These are phyloP conservation scores for Holcopasites calliopsidis DNA, from an alignment of 1,140 invertebrate species.

Conservation along the genomic window DNA sequence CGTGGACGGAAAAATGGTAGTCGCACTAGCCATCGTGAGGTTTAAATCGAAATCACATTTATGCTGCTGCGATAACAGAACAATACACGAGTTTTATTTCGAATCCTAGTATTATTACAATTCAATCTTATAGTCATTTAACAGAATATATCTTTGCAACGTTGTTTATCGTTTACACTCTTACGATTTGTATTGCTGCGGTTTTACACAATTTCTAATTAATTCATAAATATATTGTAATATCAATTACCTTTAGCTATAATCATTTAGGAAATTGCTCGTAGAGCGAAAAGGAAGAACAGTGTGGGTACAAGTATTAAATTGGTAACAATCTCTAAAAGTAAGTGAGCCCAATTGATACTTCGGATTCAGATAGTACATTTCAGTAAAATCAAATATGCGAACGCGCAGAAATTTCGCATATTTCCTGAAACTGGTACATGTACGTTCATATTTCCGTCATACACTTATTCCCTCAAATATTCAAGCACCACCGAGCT, in stretches of 20 bases:
- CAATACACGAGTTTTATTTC: conserved; percentile 10
- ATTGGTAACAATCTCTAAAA: background rate
- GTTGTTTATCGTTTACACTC: background rate
- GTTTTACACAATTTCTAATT: no score
- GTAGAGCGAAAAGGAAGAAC: no score
- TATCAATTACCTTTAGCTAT: no score
- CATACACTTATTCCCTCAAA: conserved; percentile 28
- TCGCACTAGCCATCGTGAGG: background rate
- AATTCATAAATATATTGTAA: no score
- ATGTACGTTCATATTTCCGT: conserved; percentile 22
- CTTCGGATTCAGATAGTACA: background rate
- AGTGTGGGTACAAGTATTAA: no score
- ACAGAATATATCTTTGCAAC: no score
- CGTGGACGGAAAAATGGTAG: conserved; percentile 16
- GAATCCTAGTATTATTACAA: background rate
- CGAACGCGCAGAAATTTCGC: background rate
- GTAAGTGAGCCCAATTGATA: background rate
- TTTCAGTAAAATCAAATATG: conserved; percentile 10
- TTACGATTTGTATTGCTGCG: background rate
- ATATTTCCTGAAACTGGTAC: conserved; percentile 6
- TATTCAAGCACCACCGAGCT: conserved; percentile 11
- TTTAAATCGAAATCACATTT: conserved; percentile 12
- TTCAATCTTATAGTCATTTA: background rate
- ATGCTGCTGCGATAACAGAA: background rate
- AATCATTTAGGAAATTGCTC: no score